phyloP scores from a whole-genome alignment of 1,140 invertebrate genomes.

The Drosophila pandora region DNA sequence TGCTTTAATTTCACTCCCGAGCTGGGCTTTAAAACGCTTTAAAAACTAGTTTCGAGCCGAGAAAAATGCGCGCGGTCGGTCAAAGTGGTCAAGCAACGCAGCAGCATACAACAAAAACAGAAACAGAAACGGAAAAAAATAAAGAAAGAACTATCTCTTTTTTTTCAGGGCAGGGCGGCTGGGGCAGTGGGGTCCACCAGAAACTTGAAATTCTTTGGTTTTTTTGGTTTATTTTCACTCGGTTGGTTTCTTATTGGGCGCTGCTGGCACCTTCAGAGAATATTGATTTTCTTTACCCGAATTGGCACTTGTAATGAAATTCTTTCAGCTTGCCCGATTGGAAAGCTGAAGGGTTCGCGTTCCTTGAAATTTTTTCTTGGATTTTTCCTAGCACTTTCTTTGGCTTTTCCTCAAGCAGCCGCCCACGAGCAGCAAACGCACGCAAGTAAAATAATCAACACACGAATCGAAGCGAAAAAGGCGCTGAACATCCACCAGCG shows the following conservation, averaged over 20 bases:
- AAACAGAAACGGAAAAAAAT: slow-evolving; percentile 32
- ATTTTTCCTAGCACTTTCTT: slow-evolving; percentile 30
- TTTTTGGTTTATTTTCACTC: slow-evolving; percentile 44
- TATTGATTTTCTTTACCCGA: slow-evolving; percentile 74
- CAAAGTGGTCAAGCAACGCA: slow-evolving; percentile 72
- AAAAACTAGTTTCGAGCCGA: slow-evolving; percentile 61
- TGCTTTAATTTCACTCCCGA: slow-evolving; percentile 50
- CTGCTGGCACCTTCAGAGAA: slow-evolving; percentile 23
- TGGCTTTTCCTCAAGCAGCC: slow-evolving; percentile 40
- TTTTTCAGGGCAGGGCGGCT: slow-evolving; percentile 63
- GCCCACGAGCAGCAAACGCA: slow-evolving; percentile 72
- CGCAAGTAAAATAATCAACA: slow-evolving; percentile 78
- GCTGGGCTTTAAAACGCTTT: slow-evolving; percentile 63
- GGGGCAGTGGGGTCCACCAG: slow-evolving; percentile 28
- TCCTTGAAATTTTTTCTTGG: slow-evolving; percentile 17
- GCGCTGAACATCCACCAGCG: slow-evolving; percentile 80
- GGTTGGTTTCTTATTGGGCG: slow-evolving; percentile 60
- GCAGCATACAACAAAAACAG: slow-evolving; percentile 35
- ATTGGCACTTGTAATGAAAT: slow-evolving; percentile 31
- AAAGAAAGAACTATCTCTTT: slow-evolving; percentile 48
- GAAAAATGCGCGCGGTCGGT: slow-evolving; percentile 69
- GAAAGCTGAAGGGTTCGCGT: slow-evolving; percentile 4
- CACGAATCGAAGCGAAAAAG: slow-evolving; percentile 60
- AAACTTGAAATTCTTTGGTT: slow-evolving; percentile 49
- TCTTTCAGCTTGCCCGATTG: slow-evolving; percentile 1